A percentile compares a stretch with the other conserved stretches of the same genome.
Evolutionary conservation across 2,797 vertebrate genomes (phyloP).

Genomic region (Liasis olivaceus): DNA sequence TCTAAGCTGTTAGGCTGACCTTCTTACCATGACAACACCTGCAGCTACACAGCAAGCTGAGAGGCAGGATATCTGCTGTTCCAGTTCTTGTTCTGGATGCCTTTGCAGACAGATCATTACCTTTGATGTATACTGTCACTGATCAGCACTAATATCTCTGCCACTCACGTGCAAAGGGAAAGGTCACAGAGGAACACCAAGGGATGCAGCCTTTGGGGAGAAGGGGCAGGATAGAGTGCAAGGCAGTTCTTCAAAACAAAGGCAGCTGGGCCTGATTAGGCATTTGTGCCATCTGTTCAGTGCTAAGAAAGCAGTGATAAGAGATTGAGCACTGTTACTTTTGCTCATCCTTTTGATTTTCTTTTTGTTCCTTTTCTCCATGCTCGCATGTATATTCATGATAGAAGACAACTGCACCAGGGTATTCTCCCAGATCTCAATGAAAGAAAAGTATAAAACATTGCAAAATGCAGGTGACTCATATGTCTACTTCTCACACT

Average conservation of each 20-base stretch:
- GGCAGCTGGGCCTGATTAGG: background rate
- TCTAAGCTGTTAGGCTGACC: background rate
- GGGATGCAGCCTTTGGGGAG: background rate
- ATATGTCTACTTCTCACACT: background rate
- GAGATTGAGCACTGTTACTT: background rate
- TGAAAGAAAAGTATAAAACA: background rate
- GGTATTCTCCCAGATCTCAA: background rate
- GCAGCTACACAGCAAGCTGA: background rate
- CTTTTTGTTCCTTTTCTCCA: background rate
- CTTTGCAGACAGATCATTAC: constrained; percentile 18
- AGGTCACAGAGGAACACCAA: background rate
- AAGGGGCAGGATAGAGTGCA: background rate
- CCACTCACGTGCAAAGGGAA: constrained; percentile 16
- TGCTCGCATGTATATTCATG: background rate
- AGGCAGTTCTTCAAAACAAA: background rate
- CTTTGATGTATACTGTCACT: constrained; percentile 18
- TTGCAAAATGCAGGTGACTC: background rate
- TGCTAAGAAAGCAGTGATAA: background rate
- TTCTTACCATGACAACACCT: background rate
- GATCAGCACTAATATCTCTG: constrained; percentile 32
- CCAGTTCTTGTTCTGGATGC: background rate
- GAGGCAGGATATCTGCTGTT: background rate
- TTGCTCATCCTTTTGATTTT: background rate
- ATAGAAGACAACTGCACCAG: background rate
- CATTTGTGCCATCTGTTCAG: background rate